Evolutionary conservation across 2,797 vertebrate genomes (phyloP).

Genomic region (Betta splendens): DNA sequence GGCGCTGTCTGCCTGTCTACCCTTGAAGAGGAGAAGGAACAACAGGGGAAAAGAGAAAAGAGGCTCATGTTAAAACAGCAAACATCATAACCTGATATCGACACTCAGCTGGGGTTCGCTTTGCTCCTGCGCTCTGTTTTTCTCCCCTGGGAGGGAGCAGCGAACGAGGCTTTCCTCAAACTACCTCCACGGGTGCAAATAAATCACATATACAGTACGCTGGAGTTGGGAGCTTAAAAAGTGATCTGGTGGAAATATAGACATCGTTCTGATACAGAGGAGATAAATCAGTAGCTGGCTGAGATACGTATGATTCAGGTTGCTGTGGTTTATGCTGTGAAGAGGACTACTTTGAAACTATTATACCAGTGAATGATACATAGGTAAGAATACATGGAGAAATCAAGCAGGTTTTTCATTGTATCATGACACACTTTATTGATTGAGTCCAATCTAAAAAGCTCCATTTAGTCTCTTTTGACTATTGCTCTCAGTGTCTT

Average conservation of each 20-base stretch:
- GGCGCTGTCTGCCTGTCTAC: conserved; percentile 68
- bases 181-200: conserved; percentile 68
- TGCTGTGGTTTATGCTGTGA: background rate
- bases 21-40: conserved; percentile 66
- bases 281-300: background rate
- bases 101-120: conserved; percentile 69
- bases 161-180: conserved; percentile 68
- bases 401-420: too few species aligned
- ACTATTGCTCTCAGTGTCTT: too few species aligned
- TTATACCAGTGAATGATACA: too few species aligned
- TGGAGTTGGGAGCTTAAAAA: conserved; percentile 39
- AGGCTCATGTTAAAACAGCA: conserved; percentile 76
- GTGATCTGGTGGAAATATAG: conserved; percentile 17
- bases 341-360: too few species aligned
- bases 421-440: too few species aligned
- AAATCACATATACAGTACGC: conserved; percentile 49
- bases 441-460: too few species aligned
- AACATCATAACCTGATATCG: conserved; percentile 76
- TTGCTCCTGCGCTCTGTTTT: conserved; percentile 59
- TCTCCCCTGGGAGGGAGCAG: conserved; percentile 60
- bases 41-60: conserved; percentile 67
- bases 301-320: background rate
- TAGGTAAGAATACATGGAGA: too few species aligned
- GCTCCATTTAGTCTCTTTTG: too few species aligned
- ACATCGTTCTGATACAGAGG: conserved; percentile 18